phyloP scores from a whole-genome alignment of 2,888 invertebrate genomes.

The Eupithecia subfuscata region DNA sequence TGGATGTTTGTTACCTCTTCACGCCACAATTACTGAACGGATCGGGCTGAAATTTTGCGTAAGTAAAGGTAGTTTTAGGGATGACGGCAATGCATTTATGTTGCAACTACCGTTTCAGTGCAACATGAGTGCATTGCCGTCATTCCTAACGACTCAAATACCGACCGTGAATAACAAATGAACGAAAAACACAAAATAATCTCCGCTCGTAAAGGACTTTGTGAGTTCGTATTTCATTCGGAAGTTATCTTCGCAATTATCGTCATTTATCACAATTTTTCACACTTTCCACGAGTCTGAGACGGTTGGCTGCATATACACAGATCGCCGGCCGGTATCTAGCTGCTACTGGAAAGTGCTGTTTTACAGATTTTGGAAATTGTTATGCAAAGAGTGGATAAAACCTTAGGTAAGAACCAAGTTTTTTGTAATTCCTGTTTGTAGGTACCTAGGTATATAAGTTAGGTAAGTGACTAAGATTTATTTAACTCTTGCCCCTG shows the following conservation, averaged over 20 bases:
- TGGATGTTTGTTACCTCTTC: no score
- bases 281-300: slow-evolving; percentile 42
- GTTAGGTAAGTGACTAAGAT: no score
- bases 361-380: not conserved
- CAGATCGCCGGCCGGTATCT: not conserved
- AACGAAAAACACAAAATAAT: slow-evolving; percentile 10
- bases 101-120: no score
- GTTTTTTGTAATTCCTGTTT: no score
- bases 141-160: slow-evolving; percentile 10
- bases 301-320: slow-evolving; percentile 15
- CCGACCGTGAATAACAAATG: slow-evolving; percentile 9
- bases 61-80: no score
- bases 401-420: not conserved
- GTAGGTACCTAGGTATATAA: no score
- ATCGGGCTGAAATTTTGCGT: no score
- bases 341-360: not conserved
- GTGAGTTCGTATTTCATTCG: slow-evolving; percentile 41
- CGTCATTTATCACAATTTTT: slow-evolving; percentile 42
- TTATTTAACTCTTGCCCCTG: not conserved
- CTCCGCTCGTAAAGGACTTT: slow-evolving; percentile 16
- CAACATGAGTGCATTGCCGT: not conserved
- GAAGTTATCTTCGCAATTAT: slow-evolving; percentile 42
- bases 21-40: no score
- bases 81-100: no score
- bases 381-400: not conserved